Base-by-base conservation (phyloP, 2,113 vertebrate species). In the Scomber scombrus region DNA sequence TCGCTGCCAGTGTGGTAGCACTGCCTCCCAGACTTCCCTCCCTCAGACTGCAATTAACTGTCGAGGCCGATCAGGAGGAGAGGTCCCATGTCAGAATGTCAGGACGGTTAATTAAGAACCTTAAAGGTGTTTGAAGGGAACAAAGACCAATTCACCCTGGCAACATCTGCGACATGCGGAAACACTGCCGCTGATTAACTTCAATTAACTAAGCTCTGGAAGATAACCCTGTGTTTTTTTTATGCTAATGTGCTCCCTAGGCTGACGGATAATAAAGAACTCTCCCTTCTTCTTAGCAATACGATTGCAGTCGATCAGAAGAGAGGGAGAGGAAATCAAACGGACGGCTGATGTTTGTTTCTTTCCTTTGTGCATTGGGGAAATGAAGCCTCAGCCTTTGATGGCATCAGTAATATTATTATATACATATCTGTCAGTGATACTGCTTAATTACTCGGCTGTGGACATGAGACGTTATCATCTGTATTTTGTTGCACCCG, bases 171-270 rank as follows among this genome's bases (percentile, higher is more conserved):
- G 31, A 80, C 88, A 78, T 10, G 58, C 47, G 62, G 83, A 85
- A 91, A 90, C 90, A 89, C 71, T 26, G 77, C 64, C 83, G 83
- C 89, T 93, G 91, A 94, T 95, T 92, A 93, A 91, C 91, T 93
- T 94, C 92, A 93, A 94, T 94, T 93, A 94, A 93, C 80, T 80
- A 51, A 84, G 80, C 64, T 76, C 77, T 54, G 77, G 51, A 77
- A 88, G 86, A 88, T 75, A 85, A 84, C 85, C 86, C 78, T 64
- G 69, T 84, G 75, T n/a, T 74, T 85, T 78, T 82, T 85, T 80
- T 68, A 81, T 91, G 91, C 75, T 82, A 91, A 91, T 91, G 45
- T 3, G 1, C 70, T 85, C 75, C 61, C 64, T 7, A 1, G 47
- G 54, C 85, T 67, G 70, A 84, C 45, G 56, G 45, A 83, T 85